Evolutionary conservation across 37 sponge, comb jelly and placozoan genomes (phyloP), one percentile per base, ranked within the genome.

Genomic region (Oopsacas minuta): DNA sequence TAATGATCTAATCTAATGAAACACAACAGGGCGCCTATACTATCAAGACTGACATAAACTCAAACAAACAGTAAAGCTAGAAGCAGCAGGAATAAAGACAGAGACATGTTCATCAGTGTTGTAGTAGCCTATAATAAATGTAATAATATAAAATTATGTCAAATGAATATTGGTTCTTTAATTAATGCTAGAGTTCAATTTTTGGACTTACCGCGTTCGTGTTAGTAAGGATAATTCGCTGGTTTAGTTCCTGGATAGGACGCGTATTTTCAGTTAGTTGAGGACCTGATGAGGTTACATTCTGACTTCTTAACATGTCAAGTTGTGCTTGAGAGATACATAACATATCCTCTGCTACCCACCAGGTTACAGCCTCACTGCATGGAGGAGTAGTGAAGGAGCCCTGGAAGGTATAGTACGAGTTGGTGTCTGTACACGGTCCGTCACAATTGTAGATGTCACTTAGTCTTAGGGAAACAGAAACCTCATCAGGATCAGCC

Each of bases 321-420:
- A 61, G 7, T 34, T 61, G 75, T 61, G 75, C 75, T 34, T 61
- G 75, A 25, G 75, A 20, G 22, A 61, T 61, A 34, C 75, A 61
- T 25, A 61, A n/a, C 75, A 34, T 25, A 20, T 61, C 17, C 30
- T 61, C 22, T 32, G 75, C 75, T 25, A 61, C 20, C 75, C 75
- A 61, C 75, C 75, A 61, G 30, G 75, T 61, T 25, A 61, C 75
- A 25, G 75, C 75, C 30, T 61, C 28, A n/a, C 1, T 61, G 30
- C 75, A 61, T 3, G 75, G 28, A 3, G 75, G 75, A 25, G 75
- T 61, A 34, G 75, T 61, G 75, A 61, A 61, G 75, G 75, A 61
- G 75, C 75, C 75, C 28, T 61, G 75, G 28, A 25, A 61, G 22
- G 30, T 20, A 34, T 61, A 61, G 75, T 61, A 61, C 30, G 20